These are phyloP conservation scores for Diaprepes abbreviatus DNA, from an alignment of 2,888 invertebrate species.

Conservation along the genomic window DNA sequence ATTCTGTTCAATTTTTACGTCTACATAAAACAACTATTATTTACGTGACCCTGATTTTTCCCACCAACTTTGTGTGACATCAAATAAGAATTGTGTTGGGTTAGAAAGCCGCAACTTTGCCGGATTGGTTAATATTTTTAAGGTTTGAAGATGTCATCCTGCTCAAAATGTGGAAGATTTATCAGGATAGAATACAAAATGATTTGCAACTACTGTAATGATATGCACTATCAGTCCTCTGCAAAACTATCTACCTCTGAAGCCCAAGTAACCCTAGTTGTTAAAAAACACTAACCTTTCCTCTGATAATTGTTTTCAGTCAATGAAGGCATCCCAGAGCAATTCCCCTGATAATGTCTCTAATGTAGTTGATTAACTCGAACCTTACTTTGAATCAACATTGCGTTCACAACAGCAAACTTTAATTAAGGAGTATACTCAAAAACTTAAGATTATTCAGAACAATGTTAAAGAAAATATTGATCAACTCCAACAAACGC, in stretches of 20 bases:
- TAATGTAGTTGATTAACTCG: not conserved
- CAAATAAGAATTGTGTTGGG: no score
- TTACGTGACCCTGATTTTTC: no score
- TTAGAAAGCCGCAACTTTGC: no score
- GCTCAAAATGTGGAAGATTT: slow-evolving; percentile 3
- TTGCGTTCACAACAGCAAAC: no score
- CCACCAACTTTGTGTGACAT: no score
- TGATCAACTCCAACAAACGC: not conserved
- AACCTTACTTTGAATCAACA: not conserved
- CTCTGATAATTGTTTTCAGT: slow-evolving; percentile 7
- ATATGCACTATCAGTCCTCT: not conserved
- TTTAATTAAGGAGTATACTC: no score
- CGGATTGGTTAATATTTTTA: no score
- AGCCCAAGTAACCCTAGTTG: not conserved
- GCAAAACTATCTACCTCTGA: slow-evolving; percentile 1
- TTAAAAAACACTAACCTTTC: not conserved
- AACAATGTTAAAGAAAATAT: slow-evolving; percentile 1
- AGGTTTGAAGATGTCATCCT: slow-evolving; percentile 10
- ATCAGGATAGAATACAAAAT: not conserved
- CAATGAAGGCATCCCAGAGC: not conserved
- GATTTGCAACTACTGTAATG: slow-evolving; percentile 17
- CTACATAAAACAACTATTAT: no score
- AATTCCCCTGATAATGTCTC: no score
- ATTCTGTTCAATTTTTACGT: no score
- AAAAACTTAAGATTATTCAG: no score